Evolutionary conservation across 2,797 vertebrate species (phyloP).

Genomic region (Diplodus puntazzo): DNA sequence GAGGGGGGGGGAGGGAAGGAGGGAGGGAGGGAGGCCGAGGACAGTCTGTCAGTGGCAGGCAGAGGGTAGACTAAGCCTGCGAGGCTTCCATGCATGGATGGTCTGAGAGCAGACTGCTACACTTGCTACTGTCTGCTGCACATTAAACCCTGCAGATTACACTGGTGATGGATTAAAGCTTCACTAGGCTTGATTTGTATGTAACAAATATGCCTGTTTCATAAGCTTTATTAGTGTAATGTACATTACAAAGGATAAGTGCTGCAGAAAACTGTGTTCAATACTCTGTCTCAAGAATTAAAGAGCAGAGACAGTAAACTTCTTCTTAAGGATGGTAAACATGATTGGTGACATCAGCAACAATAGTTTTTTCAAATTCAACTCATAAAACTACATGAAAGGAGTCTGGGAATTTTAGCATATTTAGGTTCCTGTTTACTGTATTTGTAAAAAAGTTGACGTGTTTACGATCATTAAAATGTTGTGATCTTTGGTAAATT

Average conservation of each 20-base stretch:
- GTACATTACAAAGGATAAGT: background rate
- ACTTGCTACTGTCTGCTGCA: constrained; percentile 65
- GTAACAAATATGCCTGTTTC: constrained; percentile 14
- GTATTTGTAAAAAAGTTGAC: too few species aligned
- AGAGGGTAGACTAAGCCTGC: constrained; percentile 64
- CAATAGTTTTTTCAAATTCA: too few species aligned
- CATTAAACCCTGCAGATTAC: constrained; percentile 45
- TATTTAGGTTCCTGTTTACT: too few species aligned
- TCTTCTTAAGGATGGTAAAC: background rate
- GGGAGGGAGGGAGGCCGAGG: constrained; percentile 27
- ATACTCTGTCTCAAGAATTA: background rate
- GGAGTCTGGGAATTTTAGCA: too few species aligned
- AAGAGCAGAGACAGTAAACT: background rate
- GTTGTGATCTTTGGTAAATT: too few species aligned
- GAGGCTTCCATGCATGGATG: constrained; percentile 70
- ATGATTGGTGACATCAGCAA: background rate
- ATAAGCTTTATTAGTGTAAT: background rate
- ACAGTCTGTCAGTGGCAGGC: constrained; percentile 76
- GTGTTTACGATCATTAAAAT: too few species aligned
- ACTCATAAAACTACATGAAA: too few species aligned
- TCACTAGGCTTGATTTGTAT: constrained; percentile 4
- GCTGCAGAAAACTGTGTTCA: background rate
- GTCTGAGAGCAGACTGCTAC: constrained; percentile 68
- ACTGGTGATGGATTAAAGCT: constrained; percentile 46
- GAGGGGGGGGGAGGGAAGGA: background rate